Percentiles rank a stretch among this genome's conserved stretches.
Evolutionary conservation across 2,797 vertebrate species (phyloP).

Genomic region (Percopsis omiscomaycus): DNA sequence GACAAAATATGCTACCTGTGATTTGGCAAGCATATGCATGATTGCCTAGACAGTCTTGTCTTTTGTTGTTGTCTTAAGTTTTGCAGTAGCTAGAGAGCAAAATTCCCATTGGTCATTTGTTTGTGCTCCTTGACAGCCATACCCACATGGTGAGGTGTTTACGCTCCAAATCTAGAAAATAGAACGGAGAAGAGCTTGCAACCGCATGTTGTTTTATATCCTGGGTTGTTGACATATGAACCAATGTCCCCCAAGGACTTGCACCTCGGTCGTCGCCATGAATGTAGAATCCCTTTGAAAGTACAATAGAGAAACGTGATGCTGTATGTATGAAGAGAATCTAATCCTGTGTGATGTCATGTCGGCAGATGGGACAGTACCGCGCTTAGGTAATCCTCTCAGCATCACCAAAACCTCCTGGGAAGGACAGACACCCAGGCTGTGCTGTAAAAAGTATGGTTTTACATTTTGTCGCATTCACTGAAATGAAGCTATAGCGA

Average conservation of each 20-base stretch:
- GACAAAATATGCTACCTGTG: neutral
- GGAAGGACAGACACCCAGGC: neutral
- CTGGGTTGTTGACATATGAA: neutral
- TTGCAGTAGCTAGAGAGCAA: no score
- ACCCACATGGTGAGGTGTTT: no score
- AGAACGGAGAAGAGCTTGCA: conserved; percentile 8
- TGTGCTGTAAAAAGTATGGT: no score
- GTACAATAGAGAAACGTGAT: conserved; percentile 34
- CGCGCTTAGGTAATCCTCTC: conserved; percentile 10
- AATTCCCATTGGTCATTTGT: no score
- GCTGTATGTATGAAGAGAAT: conserved; percentile 44
- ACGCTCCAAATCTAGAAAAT: no score
- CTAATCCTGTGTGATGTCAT: conserved; percentile 37
- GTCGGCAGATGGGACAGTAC: conserved; percentile 4
- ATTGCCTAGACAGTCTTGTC: neutral
- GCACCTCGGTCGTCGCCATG: conserved; percentile 12
- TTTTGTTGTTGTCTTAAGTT: no score
- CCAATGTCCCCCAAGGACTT: conserved; percentile 22
- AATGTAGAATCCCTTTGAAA: conserved; percentile 32
- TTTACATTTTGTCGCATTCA: no score
- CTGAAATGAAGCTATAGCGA: no score
- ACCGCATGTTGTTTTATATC: neutral
- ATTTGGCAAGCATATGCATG: neutral
- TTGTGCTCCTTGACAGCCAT: no score
- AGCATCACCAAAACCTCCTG: neutral